Conservation (phyloP, 2,113 vertebrate species). For the Rousettus leschenaultii region DNA sequence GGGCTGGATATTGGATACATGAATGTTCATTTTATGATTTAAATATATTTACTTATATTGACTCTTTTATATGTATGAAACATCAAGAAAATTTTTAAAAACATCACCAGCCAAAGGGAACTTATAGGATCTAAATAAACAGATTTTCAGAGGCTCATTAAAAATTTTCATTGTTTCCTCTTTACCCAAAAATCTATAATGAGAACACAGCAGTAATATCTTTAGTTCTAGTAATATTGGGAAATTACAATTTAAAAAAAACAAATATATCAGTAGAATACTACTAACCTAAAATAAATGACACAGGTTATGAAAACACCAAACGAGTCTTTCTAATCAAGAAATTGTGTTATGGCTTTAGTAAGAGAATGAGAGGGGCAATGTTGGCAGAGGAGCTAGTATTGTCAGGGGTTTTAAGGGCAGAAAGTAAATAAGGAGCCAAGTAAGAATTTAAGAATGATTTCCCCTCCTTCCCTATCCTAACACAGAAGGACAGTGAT, state of each 20-base stretch:
- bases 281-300: neutral
- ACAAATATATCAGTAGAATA: neutral
- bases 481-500: neutral
- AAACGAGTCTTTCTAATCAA: neutral
- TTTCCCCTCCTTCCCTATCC: neutral
- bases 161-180: neutral
- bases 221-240: slow-evolving; percentile 17
- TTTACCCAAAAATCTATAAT: slow-evolving; percentile 18
- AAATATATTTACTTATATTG: neutral
- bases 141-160: neutral
- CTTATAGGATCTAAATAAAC: neutral
- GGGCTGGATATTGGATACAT: neutral
- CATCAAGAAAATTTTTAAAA: neutral
- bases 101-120: neutral
- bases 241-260: neutral
- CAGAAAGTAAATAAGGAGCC: neutral
- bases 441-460: neutral
- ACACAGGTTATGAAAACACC: neutral
- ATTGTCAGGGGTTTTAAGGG: neutral
- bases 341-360: neutral
- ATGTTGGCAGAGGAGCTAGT: neutral
- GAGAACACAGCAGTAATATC: neutral
- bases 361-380: neutral
- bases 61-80: neutral
- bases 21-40: slow-evolving; percentile 8